Percentiles rank a stretch among this genome's conserved stretches.
phyloP scores from a whole-genome alignment of 2,113 vertebrate genomes.

The Morone chrysops region DNA sequence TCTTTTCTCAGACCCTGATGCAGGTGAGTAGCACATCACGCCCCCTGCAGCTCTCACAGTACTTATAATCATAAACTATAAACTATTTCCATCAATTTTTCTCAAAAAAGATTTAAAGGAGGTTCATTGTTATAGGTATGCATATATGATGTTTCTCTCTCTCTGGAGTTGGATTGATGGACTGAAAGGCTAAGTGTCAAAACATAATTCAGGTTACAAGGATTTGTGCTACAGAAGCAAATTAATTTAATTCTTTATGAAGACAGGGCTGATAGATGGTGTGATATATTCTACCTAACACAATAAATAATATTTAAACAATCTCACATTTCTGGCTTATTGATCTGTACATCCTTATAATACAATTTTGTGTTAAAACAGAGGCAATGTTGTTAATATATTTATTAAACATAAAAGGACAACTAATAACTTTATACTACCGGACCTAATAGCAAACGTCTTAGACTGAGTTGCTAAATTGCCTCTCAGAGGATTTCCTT shows the following conservation, averaged over 20 bases:
- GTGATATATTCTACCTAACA: neutral
- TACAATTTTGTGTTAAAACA: too few species aligned
- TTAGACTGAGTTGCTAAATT: too few species aligned
- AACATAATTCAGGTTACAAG: neutral
- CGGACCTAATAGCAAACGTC: too few species aligned
- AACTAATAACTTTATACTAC: too few species aligned
- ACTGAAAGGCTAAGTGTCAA: neutral
- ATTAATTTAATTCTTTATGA: neutral
- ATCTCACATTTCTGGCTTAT: too few species aligned
- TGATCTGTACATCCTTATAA: too few species aligned
- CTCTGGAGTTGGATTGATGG: neutral
- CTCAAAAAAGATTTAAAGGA: neutral
- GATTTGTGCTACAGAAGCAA: neutral
- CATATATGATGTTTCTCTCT: neutral
- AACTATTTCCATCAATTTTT: neutral
- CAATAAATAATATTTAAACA: too few species aligned
- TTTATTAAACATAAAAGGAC: too few species aligned
- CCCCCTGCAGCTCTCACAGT: slow-evolving; percentile 65
- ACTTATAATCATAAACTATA: neutral
- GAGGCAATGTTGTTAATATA: too few species aligned
- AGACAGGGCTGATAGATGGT: neutral
- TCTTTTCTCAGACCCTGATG: slow-evolving; percentile 79
- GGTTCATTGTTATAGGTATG: neutral
- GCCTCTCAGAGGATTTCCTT: too few species aligned
- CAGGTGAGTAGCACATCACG: slow-evolving; percentile 85